Conservation (phyloP, 92 coral and sea anemone genomes). For the Epizoanthus stellaris region DNA sequence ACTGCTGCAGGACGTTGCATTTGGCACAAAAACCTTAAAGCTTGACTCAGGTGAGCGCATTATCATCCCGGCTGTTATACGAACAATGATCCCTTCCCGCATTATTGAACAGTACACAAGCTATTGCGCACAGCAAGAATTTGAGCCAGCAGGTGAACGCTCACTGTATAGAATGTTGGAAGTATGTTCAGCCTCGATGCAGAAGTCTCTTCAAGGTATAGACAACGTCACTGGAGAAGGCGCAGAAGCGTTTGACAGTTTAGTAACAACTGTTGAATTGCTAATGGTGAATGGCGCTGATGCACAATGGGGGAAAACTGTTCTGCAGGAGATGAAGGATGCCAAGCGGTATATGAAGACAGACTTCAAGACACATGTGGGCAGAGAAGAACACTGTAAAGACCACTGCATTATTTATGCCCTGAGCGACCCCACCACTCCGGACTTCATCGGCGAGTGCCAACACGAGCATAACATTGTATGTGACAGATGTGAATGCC, state of each 20-base stretch:
- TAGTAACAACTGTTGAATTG: slow-evolving; percentile 30
- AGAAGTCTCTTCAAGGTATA: slow-evolving; percentile 65
- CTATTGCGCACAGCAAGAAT: slow-evolving; percentile 48
- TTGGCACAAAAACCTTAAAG: slow-evolving; percentile 52
- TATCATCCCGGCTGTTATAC: slow-evolving; percentile 60
- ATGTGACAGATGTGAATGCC: slow-evolving; percentile 50
- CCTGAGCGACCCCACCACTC: slow-evolving; percentile 44
- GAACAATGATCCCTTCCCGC: slow-evolving; percentile 60
- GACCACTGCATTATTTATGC: slow-evolving; percentile 66
- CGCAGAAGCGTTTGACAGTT: slow-evolving; percentile 44
- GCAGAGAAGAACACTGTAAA: slow-evolving; percentile 59
- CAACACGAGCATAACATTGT: slow-evolving; percentile 25
- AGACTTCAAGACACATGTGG: slow-evolving; percentile 63
- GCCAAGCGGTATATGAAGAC: slow-evolving; percentile 68
- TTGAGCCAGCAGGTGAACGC: slow-evolving; percentile 53
- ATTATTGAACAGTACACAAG: slow-evolving; percentile 51
- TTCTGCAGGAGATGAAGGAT: slow-evolving; percentile 35
- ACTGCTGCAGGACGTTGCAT: slow-evolving; percentile 64
- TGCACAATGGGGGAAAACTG: slow-evolving; percentile 31
- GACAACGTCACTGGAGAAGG: slow-evolving; percentile 64
- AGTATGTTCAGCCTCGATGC: slow-evolving; percentile 58
- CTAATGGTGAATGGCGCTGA: slow-evolving; percentile 31
- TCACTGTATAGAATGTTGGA: slow-evolving; percentile 56
- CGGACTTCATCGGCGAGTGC: slow-evolving; percentile 4
- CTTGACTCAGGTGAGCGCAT: slow-evolving; percentile 67